Base-by-base conservation (phyloP, 2,113 vertebrate genomes). In the Poicephalus gulielmi region DNA sequence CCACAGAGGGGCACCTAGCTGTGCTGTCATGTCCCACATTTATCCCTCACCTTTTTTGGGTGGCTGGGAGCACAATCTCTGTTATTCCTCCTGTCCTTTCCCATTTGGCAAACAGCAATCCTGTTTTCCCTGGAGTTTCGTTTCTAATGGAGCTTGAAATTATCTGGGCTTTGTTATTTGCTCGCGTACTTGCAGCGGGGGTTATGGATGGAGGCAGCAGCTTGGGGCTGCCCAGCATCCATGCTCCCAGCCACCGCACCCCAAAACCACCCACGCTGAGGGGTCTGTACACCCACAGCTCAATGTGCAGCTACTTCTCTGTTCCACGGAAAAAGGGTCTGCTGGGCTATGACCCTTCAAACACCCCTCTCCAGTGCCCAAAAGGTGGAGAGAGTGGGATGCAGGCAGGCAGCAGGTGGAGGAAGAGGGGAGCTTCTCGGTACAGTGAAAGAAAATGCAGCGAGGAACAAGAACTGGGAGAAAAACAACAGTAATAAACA, bases 141-240 rank as follows among this genome's bases (percentile, higher is more conserved):
- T 93, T 96, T 83, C 94, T 96, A 96, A 96, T 92, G 93, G 95
- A 96, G 93, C 96, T 94, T 96, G 96, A 97, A 97, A 96, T 97
- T 90, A 96, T 96, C 92, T 83, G 94, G 95, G 82, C 83, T 96
- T 92, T 92, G 85, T 86, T 83, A 92, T 83, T 96, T 66, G 59
- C 90, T 79, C 9, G n/a, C 2, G 13, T 41, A 74, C 35, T 85
- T 31, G 57, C 81, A 59, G 64, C 10, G 0, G 63, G 67, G 47
- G 79, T 93, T 95, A 86, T 11, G 35, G 92, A 93, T 77, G 59
- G 87, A 76, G 83, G 73, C 47, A 67, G 88, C 0, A 0, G 68
- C 0, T 0, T 44, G 63, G 71, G 85, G 68, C 59, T 63, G 80
- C 44, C 76, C 10, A 12, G 64, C 4, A 15, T 23, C 44, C 1